Evolutionary conservation across 2,113 vertebrate species (phyloP).

Genomic region (Hassar affinis): DNA sequence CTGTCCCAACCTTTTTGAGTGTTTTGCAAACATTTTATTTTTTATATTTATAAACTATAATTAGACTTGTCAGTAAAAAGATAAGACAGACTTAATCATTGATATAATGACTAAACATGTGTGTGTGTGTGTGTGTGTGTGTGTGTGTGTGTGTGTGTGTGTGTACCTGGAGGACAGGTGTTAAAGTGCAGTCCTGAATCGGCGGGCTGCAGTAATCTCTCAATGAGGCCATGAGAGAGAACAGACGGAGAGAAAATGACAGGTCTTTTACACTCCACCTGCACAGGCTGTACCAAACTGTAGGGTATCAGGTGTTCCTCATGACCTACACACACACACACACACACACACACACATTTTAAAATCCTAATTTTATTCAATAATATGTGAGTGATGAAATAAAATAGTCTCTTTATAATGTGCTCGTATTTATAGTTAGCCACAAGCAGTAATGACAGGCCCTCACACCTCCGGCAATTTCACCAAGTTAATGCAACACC

Average conservation of each 20-base stretch:
- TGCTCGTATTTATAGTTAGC: background rate
- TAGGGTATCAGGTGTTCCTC: constrained; percentile 82
- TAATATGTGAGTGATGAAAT: background rate
- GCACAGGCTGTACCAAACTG: constrained; percentile 80
- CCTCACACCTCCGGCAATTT: too few species aligned
- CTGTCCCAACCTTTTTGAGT: too few species aligned
- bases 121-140: background rate
- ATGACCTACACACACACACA: constrained; percentile 36
- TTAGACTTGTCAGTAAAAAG: too few species aligned
- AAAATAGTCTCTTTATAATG: too few species aligned
- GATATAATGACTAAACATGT: too few species aligned
- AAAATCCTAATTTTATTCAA: background rate
- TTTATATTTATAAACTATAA: too few species aligned
- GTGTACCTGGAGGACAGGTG: constrained; percentile 80
- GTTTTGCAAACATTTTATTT: too few species aligned
- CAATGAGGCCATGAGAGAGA: constrained; percentile 81
- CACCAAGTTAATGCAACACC: too few species aligned
- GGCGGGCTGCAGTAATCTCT: constrained; percentile 84
- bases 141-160: constrained; percentile 1
- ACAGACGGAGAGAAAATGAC: constrained; percentile 85
- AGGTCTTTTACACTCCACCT: constrained; percentile 73
- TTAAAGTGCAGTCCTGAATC: constrained; percentile 85
- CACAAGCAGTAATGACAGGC: too few species aligned
- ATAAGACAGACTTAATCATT: too few species aligned
- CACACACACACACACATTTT: constrained; percentile 9